A percentile compares a stretch with the other conserved stretches of the same genome.
Evolutionary conservation across 37 sponge, comb jelly and placozoan species (phyloP).

Genomic region (Amphimedon queenslandica): DNA sequence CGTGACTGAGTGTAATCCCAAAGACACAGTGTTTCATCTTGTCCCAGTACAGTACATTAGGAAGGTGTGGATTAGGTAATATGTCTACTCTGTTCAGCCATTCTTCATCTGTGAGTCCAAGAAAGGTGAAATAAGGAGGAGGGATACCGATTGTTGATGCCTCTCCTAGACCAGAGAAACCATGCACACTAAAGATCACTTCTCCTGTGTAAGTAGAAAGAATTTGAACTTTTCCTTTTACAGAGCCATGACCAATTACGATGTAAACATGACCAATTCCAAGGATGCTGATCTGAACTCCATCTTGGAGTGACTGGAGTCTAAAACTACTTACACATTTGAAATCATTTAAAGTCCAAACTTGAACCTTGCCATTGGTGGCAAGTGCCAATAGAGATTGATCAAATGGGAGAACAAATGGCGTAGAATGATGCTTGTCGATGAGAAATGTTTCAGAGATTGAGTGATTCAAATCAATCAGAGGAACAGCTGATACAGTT

Average conservation of each 20-base stretch:
- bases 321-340: not conserved
- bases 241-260: conserved; percentile 30
- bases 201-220: conserved; percentile 33
- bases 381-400: conserved; percentile 17
- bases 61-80: not conserved
- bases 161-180: conserved; percentile 17
- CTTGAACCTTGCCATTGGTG: conserved; percentile 17
- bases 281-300: conserved; percentile 30
- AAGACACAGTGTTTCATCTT: conserved; percentile 23
- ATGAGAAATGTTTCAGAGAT: not conserved
- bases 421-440: conserved; percentile 6
- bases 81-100: conserved; percentile 32
- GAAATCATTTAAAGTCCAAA: conserved; percentile 14
- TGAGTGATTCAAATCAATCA: no score
- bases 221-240: conserved; percentile 8
- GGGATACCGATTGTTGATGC: not conserved
- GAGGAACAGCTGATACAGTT: not conserved
- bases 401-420: conserved; percentile 21
- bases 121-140: conserved; percentile 37
- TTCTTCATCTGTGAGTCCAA: conserved; percentile 4
- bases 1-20: conserved; percentile 22
- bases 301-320: not conserved
- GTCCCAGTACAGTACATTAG: conserved; percentile 41
- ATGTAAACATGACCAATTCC: conserved; percentile 41
- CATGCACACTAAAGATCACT: conserved; percentile 1